Evolutionary conservation across 1,140 invertebrate species (phyloP), one percentile per base, ranked within the genome.

Genomic region (Littorina saxatilis): DNA sequence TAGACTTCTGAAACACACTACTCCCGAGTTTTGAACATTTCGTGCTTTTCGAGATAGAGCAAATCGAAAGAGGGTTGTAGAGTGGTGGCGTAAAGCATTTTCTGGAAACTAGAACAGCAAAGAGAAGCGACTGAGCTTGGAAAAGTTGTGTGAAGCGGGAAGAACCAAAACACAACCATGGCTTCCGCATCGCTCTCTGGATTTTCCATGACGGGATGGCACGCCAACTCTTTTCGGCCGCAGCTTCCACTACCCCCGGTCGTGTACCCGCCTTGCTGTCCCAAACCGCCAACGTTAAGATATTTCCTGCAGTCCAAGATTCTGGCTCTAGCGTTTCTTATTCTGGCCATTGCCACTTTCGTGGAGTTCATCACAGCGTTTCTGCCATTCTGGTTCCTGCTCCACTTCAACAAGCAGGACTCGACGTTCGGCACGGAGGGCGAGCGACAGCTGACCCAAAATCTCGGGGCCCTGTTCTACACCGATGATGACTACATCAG

Each of bases 221-320:
- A 58, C 32, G 50, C 35, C 17, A 35, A 39, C 13, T 78, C 76
- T 29, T 78, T 78, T 78, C 76, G 76, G 11, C 76, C 76, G 11
- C 76, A 78, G 37, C 39, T 78, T 13, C 76, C 55, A 5, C 55
- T 76, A 35, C 32, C 76, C 13, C 76, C 76, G 7, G 37, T 78
- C n/a, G 58, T 40, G 9, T 78, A 78, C 27, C 76, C 76, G 2
- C 76, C 76, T 40, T 78, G n/a, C 20, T 78, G 32, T 23, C 55
- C n/a, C n/a, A 78, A 63, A 39, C 55, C 55, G 13, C 39, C 15
- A 15, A 76, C 55, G 2, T 43, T 43, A 13, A 61, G 27, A n/a
- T 78, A 78, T 43, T 78, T 78, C 23, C 23, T 78, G 76, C 76
- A 78, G 39, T 78, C 76, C 7, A 78, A 78, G 55, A n/a, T 63